phyloP scores from a whole-genome alignment of 2,888 invertebrate genomes.

The Eupithecia pulchellata region DNA sequence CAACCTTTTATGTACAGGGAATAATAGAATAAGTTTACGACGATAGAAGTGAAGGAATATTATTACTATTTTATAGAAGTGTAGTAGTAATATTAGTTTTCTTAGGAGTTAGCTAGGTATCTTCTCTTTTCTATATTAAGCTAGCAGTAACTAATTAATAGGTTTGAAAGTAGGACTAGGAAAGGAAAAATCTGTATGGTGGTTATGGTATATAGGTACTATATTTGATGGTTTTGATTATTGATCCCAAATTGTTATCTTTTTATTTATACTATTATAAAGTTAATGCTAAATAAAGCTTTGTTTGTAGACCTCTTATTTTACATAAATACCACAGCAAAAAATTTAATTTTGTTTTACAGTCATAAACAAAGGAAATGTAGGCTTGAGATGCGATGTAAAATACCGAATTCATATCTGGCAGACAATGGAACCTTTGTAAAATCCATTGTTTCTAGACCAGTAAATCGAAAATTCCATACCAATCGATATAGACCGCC shows the following conservation, averaged over 20 bases:
- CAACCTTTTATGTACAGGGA: too few relatives aligned
- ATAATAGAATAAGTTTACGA: too few relatives aligned
- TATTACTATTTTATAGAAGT: too few relatives aligned
- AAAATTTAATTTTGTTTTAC: neutral
- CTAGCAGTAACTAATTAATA: neutral
- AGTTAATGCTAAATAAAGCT: neutral
- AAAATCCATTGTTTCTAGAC: neutral
- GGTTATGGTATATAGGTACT: neutral
- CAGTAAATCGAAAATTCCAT: neutral
- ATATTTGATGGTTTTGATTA: neutral
- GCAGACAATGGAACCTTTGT: neutral
- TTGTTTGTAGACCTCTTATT: neutral
- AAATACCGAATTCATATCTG: neutral
- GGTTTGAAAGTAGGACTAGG: neutral
- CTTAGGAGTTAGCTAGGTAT: too few relatives aligned
- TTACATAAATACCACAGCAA: neutral
- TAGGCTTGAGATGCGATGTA: neutral
- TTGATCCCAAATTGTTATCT: too few relatives aligned
- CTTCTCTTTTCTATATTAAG: too few relatives aligned
- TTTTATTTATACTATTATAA: too few relatives aligned
- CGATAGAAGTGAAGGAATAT: too few relatives aligned
- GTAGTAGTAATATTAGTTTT: too few relatives aligned
- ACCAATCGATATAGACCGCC: slow-evolving; percentile 19
- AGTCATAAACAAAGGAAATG: neutral
- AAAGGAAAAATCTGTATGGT: neutral